A percentile compares a stretch with the other conserved stretches of the same genome.
Evolutionary conservation across 1,140 invertebrate genomes (phyloP).

Genomic region (Conopomorpha cramerella): DNA sequence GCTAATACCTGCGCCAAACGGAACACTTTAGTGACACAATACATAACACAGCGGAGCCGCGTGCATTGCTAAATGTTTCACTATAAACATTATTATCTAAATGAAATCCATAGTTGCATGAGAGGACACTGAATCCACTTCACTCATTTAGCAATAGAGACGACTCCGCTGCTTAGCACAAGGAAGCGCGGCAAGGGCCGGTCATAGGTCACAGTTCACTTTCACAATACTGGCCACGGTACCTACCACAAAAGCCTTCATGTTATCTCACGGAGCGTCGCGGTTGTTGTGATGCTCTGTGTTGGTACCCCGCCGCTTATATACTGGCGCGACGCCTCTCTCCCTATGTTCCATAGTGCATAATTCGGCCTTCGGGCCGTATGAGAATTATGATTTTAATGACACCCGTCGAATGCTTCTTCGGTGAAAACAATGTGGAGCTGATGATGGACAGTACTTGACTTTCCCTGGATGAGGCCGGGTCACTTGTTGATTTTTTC

Average conservation of each 20-base stretch:
- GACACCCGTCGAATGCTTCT: slow-evolving; percentile 46
- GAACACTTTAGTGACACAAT: too few relatives aligned
- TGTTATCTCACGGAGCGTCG: slow-evolving; percentile 53
- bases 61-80: too few relatives aligned
- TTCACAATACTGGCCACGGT: slow-evolving; percentile 44
- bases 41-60: too few relatives aligned
- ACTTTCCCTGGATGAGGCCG: too few relatives aligned
- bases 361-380: slow-evolving; percentile 53
- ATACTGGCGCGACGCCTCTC: slow-evolving; percentile 51
- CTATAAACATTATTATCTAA: too few relatives aligned
- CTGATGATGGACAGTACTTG: slow-evolving; percentile 17
- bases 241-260: slow-evolving; percentile 60
- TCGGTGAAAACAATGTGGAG: slow-evolving; percentile 51
- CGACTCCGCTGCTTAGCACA: slow-evolving; percentile 2
- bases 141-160: too few relatives aligned
- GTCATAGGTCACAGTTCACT: slow-evolving; percentile 42
- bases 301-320: slow-evolving; percentile 34
- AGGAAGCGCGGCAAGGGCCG: slow-evolving; percentile 23
- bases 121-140: too few relatives aligned
- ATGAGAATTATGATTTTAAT: slow-evolving; percentile 59
- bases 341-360: slow-evolving; percentile 46
- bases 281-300: slow-evolving; percentile 52
- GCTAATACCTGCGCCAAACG: slow-evolving; percentile 52
- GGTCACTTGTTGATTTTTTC: too few relatives aligned
- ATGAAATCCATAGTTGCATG: too few relatives aligned